These are phyloP conservation scores for Forpus xanthops DNA, from an alignment of 2,797 vertebrate genomes.

Conservation along the genomic window DNA sequence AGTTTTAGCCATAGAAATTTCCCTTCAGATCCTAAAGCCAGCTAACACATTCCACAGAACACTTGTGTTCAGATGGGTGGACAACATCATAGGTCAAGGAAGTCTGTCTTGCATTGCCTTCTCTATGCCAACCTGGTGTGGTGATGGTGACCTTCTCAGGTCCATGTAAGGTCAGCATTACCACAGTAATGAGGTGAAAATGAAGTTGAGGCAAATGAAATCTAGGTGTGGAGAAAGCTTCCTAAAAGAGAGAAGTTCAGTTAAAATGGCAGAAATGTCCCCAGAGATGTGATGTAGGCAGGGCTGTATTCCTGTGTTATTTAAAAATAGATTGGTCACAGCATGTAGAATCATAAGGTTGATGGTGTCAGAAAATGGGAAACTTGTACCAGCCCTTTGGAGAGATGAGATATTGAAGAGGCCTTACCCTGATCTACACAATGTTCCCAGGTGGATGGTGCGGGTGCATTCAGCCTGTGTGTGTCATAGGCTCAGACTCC, in stretches of 20 bases:
- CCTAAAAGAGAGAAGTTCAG: neutral
- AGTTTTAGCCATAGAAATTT: slow-evolving; percentile 7
- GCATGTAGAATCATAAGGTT: neutral
- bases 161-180: neutral
- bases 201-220: neutral
- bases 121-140: neutral
- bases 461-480: neutral
- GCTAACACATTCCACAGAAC: slow-evolving; percentile 11
- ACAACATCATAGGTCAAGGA: slow-evolving; percentile 25
- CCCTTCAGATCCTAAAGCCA: neutral
- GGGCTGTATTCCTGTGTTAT: accelerated
- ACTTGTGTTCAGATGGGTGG: neutral
- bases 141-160: neutral
- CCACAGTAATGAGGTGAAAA: neutral
- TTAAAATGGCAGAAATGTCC: neutral
- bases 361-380: neutral
- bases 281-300: neutral
- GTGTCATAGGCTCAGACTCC: neutral
- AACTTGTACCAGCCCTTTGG: neutral
- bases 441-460: neutral
- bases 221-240: neutral
- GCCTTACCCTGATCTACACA: accelerated
- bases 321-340: neutral
- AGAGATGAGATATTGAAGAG: neutral
- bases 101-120: neutral